Evolutionary conservation across 2,888 invertebrate species (phyloP), one percentile per base, ranked within the genome.

Genomic region (Polymixis lichenea): DNA sequence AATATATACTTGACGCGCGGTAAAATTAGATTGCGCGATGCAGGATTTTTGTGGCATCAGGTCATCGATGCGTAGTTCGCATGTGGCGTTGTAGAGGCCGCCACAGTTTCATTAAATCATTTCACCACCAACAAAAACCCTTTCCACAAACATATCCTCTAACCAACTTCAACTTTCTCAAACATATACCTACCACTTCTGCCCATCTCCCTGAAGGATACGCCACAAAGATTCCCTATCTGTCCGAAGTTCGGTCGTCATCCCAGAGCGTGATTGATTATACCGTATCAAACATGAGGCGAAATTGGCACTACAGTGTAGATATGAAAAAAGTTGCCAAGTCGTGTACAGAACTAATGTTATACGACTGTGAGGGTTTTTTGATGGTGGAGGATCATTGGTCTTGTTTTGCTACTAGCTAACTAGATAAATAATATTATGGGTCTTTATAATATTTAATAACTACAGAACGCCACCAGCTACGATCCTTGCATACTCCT

Each of bases 291-390:
- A n/a, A 67, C 64, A 75, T 70, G 76, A 38, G 38, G 11, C 9
- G 72, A 78, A 75, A 78, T 79, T 75, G 68, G 65, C 55, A 81
- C 51, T 61, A 69, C 61, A 72, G 6, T 38, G 22, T 19, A 22
- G 65, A 77, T 86, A 86, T 86, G 75, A 86, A 80, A 86, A 83
- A 85, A 83, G 77, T 86, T 77, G 32, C 53, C n/a, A 51, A 85
- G 9, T 60, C 81, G 64, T 67, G 46, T 65, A 66, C 53, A n/a
- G 51, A 69, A 68, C 56, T 66, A 65, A 72, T 78, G 60, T 49
- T 68, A 72, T 60, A 32, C 83, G 49, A 32, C n/a, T 58, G 9
- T 49, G 43, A 82, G 43, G 38, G 58, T n/a, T 62, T 58, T 22
- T 65, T 68, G 11, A 28, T 68, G 15, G 17, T 28, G 13, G 22